A percentile compares a stretch with the other conserved stretches of the same genome.
These are phyloP conservation scores for Anguilla rostrata DNA, from an alignment of 2,113 vertebrate genomes.

Conservation along the genomic window DNA sequence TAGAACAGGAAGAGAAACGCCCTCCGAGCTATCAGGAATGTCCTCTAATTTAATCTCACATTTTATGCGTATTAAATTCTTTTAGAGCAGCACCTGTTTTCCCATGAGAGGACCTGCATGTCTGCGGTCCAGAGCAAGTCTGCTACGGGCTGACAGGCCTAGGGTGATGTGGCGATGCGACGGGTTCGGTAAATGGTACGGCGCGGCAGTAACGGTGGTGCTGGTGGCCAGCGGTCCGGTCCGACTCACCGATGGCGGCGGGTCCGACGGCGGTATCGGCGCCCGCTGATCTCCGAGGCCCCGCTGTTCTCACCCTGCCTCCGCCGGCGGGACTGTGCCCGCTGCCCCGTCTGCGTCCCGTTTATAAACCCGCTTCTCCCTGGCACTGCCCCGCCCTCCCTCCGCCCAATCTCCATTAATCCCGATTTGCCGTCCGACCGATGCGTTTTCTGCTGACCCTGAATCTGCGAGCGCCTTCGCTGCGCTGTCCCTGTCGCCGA, in stretches of 20 bases:
- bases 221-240: neutral
- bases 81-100: neutral
- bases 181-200: neutral
- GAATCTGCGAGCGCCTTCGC: neutral
- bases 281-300: neutral
- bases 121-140: neutral
- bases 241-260: neutral
- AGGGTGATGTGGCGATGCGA: neutral
- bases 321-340: neutral
- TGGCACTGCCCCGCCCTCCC: neutral
- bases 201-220: neutral
- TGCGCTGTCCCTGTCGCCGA: no score
- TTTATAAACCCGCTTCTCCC: neutral
- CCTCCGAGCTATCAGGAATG: neutral
- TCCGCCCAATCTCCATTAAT: neutral
- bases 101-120: neutral
- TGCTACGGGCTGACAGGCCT: neutral
- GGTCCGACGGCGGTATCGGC: neutral
- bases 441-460: neutral
- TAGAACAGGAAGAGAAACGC: neutral
- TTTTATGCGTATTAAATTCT: neutral
- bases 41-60: neutral
- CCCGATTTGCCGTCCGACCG: neutral
- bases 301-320: neutral
- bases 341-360: neutral